phyloP scores from a whole-genome alignment of 2,888 invertebrate genomes.

The Agriopis aurantiaria region DNA sequence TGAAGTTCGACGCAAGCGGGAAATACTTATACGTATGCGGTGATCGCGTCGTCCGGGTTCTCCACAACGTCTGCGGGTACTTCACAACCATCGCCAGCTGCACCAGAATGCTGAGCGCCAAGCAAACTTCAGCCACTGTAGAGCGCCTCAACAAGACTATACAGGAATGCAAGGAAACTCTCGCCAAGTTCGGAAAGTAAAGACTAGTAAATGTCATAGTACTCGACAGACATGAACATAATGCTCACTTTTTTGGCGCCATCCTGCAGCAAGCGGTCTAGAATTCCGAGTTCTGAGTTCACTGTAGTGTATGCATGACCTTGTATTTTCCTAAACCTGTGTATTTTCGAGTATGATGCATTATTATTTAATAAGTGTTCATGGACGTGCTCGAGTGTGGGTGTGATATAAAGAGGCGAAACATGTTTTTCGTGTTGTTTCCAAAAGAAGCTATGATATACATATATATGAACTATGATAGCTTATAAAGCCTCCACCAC shows the following conservation, averaged over 20 bases:
- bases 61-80: slow-evolving; percentile 89
- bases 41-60: slow-evolving; percentile 91
- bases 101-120: slow-evolving; percentile 79
- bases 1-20: slow-evolving; percentile 92
- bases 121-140: slow-evolving; percentile 90
- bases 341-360: too few relatives aligned
- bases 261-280: not conserved
- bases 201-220: not conserved
- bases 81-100: slow-evolving; percentile 74
- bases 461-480: too few relatives aligned
- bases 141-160: slow-evolving; percentile 91
- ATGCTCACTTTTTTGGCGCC: not conserved
- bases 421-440: too few relatives aligned
- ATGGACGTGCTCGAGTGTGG: too few relatives aligned
- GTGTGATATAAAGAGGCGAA: too few relatives aligned
- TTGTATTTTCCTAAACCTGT: too few relatives aligned
- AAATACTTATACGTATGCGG: slow-evolving; percentile 91
- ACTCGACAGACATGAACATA: not conserved
- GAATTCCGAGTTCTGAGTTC: not conserved
- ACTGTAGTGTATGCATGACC: too few relatives aligned
- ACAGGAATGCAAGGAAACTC: slow-evolving; percentile 83
- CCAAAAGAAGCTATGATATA: too few relatives aligned
- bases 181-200: slow-evolving; percentile 74
- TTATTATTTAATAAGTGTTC: too few relatives aligned
- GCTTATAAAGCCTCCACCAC: too few relatives aligned